Evolutionary conservation across 1,140 invertebrate genomes (phyloP).

Genomic region (Apis laboriosa): DNA sequence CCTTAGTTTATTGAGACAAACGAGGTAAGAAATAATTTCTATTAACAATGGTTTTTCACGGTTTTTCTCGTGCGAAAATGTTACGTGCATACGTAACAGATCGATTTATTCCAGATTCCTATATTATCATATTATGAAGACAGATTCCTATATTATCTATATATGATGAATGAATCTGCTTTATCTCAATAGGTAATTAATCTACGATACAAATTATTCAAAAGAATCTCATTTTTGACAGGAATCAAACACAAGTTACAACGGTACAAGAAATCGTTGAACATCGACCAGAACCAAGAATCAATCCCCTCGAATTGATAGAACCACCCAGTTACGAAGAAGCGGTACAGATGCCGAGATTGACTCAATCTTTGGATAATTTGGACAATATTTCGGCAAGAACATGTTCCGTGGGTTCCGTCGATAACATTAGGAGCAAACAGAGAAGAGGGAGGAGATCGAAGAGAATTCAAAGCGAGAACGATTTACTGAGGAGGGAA

Average conservation of each 20-base stretch:
- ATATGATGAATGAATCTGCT: constrained; percentile 37
- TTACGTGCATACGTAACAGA: too few species aligned
- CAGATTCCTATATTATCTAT: background rate
- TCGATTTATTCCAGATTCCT: too few species aligned
- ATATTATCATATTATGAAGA: background rate
- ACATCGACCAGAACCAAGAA: constrained; percentile 81
- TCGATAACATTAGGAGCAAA: constrained; percentile 73
- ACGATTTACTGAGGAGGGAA: constrained; percentile 72
- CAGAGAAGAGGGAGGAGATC: constrained; percentile 66
- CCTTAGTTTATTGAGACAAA: constrained; percentile 82
- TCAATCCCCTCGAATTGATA: constrained; percentile 83
- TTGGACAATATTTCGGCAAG: constrained; percentile 58
- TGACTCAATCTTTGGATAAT: constrained; percentile 74
- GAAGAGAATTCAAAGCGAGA: constrained; percentile 73
- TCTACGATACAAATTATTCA: background rate
- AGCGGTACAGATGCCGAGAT: constrained; percentile 86
- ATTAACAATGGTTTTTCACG: background rate
- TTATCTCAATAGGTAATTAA: background rate
- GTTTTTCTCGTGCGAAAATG: background rate
- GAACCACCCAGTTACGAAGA: constrained; percentile 87
- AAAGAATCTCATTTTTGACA: background rate
- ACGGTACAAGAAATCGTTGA: constrained; percentile 75
- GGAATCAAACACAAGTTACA: constrained; percentile 78
- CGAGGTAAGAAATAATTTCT: constrained; percentile 73
- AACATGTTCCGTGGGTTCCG: constrained; percentile 62